Base-by-base conservation (phyloP, 2,888 invertebrate genomes). In the Liopterus haemorrhoidalis region DNA sequence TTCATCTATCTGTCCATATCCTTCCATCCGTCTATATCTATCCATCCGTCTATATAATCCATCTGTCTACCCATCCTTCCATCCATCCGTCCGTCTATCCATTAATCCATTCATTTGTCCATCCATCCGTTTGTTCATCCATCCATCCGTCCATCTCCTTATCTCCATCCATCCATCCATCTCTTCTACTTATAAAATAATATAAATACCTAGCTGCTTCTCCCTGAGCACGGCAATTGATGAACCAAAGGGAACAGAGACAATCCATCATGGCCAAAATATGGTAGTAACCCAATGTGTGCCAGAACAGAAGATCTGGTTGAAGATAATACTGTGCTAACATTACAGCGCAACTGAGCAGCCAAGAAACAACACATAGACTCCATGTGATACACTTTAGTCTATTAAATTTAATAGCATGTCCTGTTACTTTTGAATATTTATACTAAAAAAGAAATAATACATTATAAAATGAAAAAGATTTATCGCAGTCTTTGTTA, bases 181-280 rank as follows among this genome's bases (percentile, higher is more conserved):
- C n/a, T n/a, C n/a, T n/a, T n/a, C n/a, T n/a, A n/a, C n/a, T n/a
- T n/a, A n/a, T n/a, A n/a, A n/a, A n/a, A n/a, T n/a, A n/a, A n/a
- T n/a, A n/a, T n/a, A n/a, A n/a, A n/a, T n/a, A n/a, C n/a, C n/a
- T n/a, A n/a, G n/a, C n/a, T n/a, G 62, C 66, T 31, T 63, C 57
- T 6, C 67, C 68, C 53, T 65, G 68, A 1, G 65, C 66, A 0
- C 64, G 63, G 48, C 68, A 68, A 42, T 69, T 68, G 21, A 67
- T 59, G 43, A 58, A 81, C 83, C 83, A 84, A 21, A 84, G 62
- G 18, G 80, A 76, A 59, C 82, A 82, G 47, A 84, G 77, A 42
- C 82, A 77, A 58, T 84, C 82, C 28, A 84, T 57, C 82, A 83
- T 83, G 3, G 83, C 83, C 45, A 84, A 74, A 20, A 84, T 82